Evolutionary conservation across 2,113 vertebrate species (phyloP), one percentile per base, ranked within the genome.

Genomic region (Channa argus): DNA sequence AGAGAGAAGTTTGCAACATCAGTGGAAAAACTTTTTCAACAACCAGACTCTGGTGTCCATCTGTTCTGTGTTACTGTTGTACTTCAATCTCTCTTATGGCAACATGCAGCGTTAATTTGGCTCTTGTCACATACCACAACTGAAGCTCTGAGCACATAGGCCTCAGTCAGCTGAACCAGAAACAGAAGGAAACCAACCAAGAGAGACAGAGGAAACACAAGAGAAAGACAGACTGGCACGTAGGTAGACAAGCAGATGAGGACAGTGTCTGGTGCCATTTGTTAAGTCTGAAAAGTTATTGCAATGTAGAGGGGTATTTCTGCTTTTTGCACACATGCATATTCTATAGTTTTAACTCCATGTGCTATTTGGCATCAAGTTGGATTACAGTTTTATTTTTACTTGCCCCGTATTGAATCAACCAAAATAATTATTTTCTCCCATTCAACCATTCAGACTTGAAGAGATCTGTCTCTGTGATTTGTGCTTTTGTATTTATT

Each of bases 21-120:
- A 86, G 88, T 89, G 87, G 91, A 92, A 93, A 93, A 92, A 85
- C 60, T 89, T 91, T 82, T 91, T 81, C 70, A 80, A 77, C 74
- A 55, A 82, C 24, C 85, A 84, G 86, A 87, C 86, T 77, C 74
- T 84, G 83, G 69, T 77, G 79, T 91, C 88, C 91, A 93, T 92
- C 92, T 94, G 92, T 86, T 92, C 87, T 72, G 77, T 77, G 89
- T 93, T 92, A 92, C 82, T 76, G 47, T 82, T 83, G 67, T 80
- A 73, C 82, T 83, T 80, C 61, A 76, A 80, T 81, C 85, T 85
- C 79, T 85, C 77, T 71, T 76, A 87, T 87, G 88, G 90, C 91
- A 87, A 86, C 89, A 89, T 79, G 82, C 88, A 89, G 88, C 34
- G 66, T 91, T 89, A 89, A 89, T 91, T 91, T 84, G 86, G 80